These are phyloP conservation scores for Turnix velox DNA, from an alignment of 2,113 vertebrate species.

Conservation along the genomic window DNA sequence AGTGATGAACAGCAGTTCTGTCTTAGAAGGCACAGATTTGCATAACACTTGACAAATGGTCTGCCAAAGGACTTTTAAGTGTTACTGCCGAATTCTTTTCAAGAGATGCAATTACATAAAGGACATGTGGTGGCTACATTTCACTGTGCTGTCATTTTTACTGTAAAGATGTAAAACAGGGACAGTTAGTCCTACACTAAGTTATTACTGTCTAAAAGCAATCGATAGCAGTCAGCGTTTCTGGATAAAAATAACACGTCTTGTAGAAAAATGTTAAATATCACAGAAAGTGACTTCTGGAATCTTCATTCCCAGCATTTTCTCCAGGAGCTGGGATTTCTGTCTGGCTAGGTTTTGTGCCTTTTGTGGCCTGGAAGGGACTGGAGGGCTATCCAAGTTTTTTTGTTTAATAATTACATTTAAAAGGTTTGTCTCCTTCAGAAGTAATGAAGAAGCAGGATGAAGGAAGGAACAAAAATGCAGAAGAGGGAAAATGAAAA, in stretches of 20 bases:
- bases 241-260: neutral
- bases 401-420: neutral
- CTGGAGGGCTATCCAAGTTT: neutral
- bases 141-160: neutral
- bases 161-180: neutral
- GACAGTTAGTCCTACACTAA: neutral
- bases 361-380: neutral
- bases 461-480: neutral
- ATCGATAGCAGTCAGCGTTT: neutral
- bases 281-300: neutral
- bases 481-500: neutral
- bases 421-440: neutral
- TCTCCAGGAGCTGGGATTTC: neutral
- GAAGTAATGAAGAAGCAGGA: neutral
- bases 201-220: neutral
- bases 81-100: neutral
- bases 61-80: neutral
- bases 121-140: neutral
- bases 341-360: neutral
- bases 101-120: neutral
- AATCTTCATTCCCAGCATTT: neutral
- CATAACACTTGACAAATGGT: neutral
- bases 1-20: neutral
- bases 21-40: neutral
- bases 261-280: neutral